Evolutionary conservation across 2,888 invertebrate species (phyloP).

Genomic region (Alloplasta piceator): DNA sequence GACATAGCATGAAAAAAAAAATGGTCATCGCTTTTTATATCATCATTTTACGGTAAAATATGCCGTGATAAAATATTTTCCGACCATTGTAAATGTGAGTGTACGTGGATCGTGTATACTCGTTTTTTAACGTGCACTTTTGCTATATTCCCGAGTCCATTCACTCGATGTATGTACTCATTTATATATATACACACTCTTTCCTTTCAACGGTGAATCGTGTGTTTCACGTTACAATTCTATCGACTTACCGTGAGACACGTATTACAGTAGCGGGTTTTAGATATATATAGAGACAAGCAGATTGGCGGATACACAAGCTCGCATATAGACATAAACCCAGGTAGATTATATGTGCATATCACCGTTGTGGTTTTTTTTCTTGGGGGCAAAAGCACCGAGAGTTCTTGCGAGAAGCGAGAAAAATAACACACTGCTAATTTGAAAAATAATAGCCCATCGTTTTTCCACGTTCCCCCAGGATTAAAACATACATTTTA

Average conservation of each 20-base stretch:
- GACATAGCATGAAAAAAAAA: background rate
- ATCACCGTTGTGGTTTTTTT: conserved; percentile 12
- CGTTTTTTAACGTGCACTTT: conserved; percentile 52
- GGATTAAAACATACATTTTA: conserved; percentile 11
- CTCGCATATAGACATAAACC: conserved; percentile 15
- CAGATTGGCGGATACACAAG: conserved; percentile 50
- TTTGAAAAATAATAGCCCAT: too few species aligned
- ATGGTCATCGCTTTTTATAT: conserved; percentile 40
- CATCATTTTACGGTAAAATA: conserved; percentile 44
- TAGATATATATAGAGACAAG: conserved; percentile 54
- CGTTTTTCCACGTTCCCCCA: conserved; percentile 14
- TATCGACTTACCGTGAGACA: conserved; percentile 65
- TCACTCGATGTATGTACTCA: conserved; percentile 46
- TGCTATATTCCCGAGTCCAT: conserved; percentile 52
- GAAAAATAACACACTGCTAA: conserved; percentile 1
- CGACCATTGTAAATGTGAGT: conserved; percentile 27
- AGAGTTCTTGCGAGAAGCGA: conserved; percentile 48
- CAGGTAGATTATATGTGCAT: conserved; percentile 30
- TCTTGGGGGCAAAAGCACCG: conserved; percentile 36
- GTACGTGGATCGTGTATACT: conserved; percentile 32
- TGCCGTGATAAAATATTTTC: conserved; percentile 47
- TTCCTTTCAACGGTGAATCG: conserved; percentile 41
- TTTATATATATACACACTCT: conserved; percentile 8
- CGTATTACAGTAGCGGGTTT: conserved; percentile 60
- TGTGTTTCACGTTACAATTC: conserved; percentile 60